Conservation (phyloP, 1,140 invertebrate genomes). For the Homalodisca vitripennis region DNA sequence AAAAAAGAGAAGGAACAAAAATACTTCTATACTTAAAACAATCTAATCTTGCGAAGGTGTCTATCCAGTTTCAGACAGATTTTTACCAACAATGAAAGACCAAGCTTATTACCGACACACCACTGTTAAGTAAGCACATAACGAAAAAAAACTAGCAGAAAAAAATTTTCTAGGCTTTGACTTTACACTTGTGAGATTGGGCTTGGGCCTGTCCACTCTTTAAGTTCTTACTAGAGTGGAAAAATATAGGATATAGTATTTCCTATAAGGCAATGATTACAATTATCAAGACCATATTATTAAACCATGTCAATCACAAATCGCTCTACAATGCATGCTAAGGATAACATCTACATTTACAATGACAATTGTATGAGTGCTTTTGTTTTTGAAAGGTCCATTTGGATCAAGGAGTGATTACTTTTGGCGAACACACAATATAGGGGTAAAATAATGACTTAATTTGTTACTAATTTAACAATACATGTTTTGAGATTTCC, state of each 20-base stretch:
- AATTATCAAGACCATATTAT: neutral
- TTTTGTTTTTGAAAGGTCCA: slow-evolving; percentile 76
- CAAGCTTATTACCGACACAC: neutral
- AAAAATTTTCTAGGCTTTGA: no score
- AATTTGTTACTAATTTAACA: no score
- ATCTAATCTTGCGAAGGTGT: no score
- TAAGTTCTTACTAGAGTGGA: no score
- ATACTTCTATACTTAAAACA: no score
- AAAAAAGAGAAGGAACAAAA: no score
- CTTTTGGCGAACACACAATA: slow-evolving; percentile 69
- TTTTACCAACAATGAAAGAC: no score
- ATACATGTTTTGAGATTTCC: no score
- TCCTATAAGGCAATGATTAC: neutral
- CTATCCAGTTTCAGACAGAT: no score
- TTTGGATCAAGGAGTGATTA: slow-evolving; percentile 62
- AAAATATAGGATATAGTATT: no score
- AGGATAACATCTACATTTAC: slow-evolving; percentile 76
- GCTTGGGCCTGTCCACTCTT: no score
- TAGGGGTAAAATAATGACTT: slow-evolving; percentile 61
- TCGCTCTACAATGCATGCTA: slow-evolving; percentile 65
- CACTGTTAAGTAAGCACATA: neutral
- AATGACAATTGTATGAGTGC: slow-evolving; percentile 58
- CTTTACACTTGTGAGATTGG: neutral
- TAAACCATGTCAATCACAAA: slow-evolving; percentile 29
- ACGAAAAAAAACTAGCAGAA: neutral